A percentile compares a stretch with the other conserved stretches of the same genome.
Evolutionary conservation across 2,113 vertebrate species (phyloP).

Genomic region (Cygnus buccinator): DNA sequence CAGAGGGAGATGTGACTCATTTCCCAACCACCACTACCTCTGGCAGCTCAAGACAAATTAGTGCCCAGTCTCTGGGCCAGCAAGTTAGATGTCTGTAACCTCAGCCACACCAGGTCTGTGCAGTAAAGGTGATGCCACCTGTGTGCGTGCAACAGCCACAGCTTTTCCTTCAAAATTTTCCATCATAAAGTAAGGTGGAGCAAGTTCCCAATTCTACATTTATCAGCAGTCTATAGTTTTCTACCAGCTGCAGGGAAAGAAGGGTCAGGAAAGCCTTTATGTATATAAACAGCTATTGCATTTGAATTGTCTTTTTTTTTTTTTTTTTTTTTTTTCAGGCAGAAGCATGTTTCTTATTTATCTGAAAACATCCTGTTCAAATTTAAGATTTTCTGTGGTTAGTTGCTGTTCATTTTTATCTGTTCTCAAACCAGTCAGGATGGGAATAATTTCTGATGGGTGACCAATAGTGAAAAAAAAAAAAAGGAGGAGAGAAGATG

Average conservation of each 20-base stretch:
- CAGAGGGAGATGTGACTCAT: slow-evolving; percentile 30
- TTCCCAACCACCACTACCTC: background rate
- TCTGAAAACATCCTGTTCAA: slow-evolving; percentile 46
- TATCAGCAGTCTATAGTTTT: background rate
- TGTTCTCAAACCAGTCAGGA: slow-evolving; percentile 12
- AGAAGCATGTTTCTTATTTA: slow-evolving; percentile 54
- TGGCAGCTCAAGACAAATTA: background rate
- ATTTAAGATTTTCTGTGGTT: slow-evolving; percentile 41
- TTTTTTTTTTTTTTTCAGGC: background rate
- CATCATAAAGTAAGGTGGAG: background rate
- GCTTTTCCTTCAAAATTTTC: background rate
- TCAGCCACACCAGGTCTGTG: background rate
- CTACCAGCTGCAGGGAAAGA: background rate
- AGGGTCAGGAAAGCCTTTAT: background rate
- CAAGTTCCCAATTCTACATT: background rate
- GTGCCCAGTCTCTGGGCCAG: background rate
- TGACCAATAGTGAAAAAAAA: slow-evolving; percentile 25
- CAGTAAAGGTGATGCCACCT: background rate
- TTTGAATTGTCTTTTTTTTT: background rate
- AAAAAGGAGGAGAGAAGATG: slow-evolving; percentile 26
- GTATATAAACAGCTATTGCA: background rate
- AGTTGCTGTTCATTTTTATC: slow-evolving; percentile 18
- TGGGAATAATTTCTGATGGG: background rate
- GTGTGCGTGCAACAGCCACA: background rate
- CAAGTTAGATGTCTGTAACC: background rate